Conservation (phyloP, 2,797 vertebrate species). For the Dromococcyx pavoninus region DNA sequence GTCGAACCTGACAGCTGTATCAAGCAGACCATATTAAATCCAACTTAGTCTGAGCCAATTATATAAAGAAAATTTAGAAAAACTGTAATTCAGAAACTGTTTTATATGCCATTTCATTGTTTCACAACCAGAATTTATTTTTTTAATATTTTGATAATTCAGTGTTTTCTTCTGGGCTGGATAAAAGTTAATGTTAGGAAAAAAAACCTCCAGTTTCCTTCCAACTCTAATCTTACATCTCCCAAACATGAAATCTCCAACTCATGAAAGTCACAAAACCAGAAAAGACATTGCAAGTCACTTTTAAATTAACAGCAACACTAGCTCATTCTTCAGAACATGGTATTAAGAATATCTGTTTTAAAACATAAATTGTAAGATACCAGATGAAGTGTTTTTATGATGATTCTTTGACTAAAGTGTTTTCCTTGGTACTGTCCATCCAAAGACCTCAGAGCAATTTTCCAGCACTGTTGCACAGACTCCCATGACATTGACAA, state of each 20-base stretch:
- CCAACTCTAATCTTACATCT: not conserved
- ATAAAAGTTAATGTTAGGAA: not conserved
- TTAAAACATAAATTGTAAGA: not conserved
- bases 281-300: not conserved
- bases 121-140: not conserved
- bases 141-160: not conserved
- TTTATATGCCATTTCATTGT: not conserved
- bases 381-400: not conserved
- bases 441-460: constrained; percentile 36
- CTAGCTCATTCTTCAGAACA: not conserved
- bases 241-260: not conserved
- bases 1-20: not conserved
- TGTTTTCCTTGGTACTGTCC: not conserved
- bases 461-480: not conserved
- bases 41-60: not conserved
- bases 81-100: not conserved
- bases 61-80: not conserved
- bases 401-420: not conserved
- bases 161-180: not conserved
- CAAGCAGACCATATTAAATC: not conserved
- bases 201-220: not conserved
- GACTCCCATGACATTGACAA: constrained; percentile 37
- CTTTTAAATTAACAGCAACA: not conserved
- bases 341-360: not conserved
- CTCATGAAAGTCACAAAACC: not conserved